Evolutionary conservation across 2,113 vertebrate species (phyloP), one percentile per base, ranked within the genome.

Genomic region (Urocynchramus pylzowi): DNA sequence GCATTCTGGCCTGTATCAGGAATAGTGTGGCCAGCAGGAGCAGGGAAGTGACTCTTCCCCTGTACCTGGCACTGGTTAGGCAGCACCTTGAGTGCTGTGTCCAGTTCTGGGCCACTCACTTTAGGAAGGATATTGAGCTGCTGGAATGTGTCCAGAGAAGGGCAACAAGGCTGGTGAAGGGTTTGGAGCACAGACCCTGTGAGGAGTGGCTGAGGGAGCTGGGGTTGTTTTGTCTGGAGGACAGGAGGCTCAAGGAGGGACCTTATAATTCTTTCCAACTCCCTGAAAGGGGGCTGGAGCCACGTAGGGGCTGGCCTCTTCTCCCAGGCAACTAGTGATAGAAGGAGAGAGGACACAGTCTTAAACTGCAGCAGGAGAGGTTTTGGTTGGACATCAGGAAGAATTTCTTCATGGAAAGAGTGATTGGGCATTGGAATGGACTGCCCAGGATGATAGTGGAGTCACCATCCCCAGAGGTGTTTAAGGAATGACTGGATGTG

Each of bases 271-370:
- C 41, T 56, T 6, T 28, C 12, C 28, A 74, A 2, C 5, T 47
- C 6, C n/a, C 82, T 56, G 50, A 47, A n/a, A n/a, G 12, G 23
- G 39, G 7, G 21, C 2, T 47, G 59, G 3, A 47, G 9, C 59
- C 59, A 33, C 0, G 2, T 33, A 18, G 3, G 13, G 11, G 4
- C 35, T 2, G 0, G 28, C 5, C 18, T 18, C 49, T 64, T 84
- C 19, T 54, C 28, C 23, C 7, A 18, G 23, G n/a, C 28, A 64
- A 5, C 9, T 24, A n/a, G 49, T 8, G 19, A 19, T 3, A 37
- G 33, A 6, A 73, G 20, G 18, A 73, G 14, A 68, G 39, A 45
- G 18, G 23, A 45, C 2, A 9, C 4, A 15, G 22, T 1, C 28
- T 47, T 8, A 19, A 64, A 7, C 12, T 56, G 23, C 15, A 35